phyloP scores from a whole-genome alignment of 1,140 invertebrate genomes.

The Goniozus legneri region DNA sequence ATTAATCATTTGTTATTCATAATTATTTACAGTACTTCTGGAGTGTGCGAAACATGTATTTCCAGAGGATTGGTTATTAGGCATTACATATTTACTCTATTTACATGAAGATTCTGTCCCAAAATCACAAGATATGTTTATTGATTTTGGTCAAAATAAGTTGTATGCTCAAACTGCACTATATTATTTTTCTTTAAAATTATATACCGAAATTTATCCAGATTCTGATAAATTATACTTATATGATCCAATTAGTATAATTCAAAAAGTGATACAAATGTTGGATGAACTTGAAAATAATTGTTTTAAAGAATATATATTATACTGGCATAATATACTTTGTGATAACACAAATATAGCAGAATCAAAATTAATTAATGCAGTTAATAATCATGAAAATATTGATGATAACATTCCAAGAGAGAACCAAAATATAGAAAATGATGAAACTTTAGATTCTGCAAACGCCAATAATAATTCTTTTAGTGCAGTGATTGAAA shows the following conservation, averaged over 20 bases:
- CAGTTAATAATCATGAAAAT: not conserved
- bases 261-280: slow-evolving; percentile 22
- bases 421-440: not conserved
- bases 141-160: slow-evolving; percentile 30
- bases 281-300: slow-evolving; percentile 17
- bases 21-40: slow-evolving; percentile 39
- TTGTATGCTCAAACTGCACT: slow-evolving; percentile 38
- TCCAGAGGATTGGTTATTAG: slow-evolving; percentile 43
- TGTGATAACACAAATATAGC: slow-evolving; percentile 5
- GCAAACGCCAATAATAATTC: slow-evolving; percentile 1
- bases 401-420: not conserved
- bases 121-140: slow-evolving; percentile 32
- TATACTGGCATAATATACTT: slow-evolving; percentile 20
- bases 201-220: slow-evolving; percentile 26
- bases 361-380: slow-evolving; percentile 8
- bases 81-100: slow-evolving; percentile 46
- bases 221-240: slow-evolving; percentile 28
- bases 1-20: slow-evolving; percentile 10
- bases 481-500: not conserved
- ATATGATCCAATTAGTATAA: slow-evolving; percentile 38
- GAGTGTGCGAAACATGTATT: slow-evolving; percentile 43
- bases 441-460: not conserved
- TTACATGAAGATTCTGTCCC: slow-evolving; percentile 24
- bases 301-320: slow-evolving; percentile 21
- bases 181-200: slow-evolving; percentile 44